Conservation (phyloP, 2,113 vertebrate genomes). For the Eudyptes chrysolophus region DNA sequence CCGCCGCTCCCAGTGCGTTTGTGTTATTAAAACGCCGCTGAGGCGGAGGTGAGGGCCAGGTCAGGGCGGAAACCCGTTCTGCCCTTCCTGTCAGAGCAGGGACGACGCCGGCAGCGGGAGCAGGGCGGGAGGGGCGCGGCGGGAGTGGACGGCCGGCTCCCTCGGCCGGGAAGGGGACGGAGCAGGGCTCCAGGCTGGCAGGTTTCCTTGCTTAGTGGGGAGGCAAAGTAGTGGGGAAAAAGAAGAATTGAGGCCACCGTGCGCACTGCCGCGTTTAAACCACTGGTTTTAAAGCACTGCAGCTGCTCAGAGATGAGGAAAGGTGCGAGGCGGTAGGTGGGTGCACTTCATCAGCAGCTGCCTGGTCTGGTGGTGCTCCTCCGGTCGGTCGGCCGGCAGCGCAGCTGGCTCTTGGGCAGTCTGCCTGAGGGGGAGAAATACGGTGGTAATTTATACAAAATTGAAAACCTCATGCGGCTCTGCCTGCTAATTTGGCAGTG, state of each 20-base stretch:
- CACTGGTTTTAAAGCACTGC: fast-evolving
- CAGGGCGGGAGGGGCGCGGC: fast-evolving
- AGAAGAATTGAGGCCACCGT: fast-evolving
- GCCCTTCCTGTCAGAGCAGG: not conserved
- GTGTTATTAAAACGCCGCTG: not conserved
- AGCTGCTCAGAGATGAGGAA: fast-evolving
- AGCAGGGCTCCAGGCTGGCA: not conserved
- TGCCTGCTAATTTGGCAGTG: fast-evolving
- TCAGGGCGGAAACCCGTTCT: fast-evolving
- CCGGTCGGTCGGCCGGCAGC: not conserved
- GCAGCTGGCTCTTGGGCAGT: not conserved
- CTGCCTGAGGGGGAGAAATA: not conserved
- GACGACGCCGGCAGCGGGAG: fast-evolving
- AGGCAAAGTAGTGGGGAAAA: no score
- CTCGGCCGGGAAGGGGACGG: fast-evolving
- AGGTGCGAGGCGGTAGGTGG: fast-evolving
- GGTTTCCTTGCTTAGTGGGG: no score
- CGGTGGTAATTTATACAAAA: no score
- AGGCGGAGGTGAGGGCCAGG: not conserved
- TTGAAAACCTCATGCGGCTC: fast-evolving
- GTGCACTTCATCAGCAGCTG: fast-evolving
- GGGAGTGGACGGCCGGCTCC: fast-evolving
- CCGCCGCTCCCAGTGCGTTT: fast-evolving
- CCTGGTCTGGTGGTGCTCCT: not conserved
- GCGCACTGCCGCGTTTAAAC: fast-evolving